Evolutionary conservation across 2,888 invertebrate species (phyloP).

Genomic region (Xiphydria camelus): DNA sequence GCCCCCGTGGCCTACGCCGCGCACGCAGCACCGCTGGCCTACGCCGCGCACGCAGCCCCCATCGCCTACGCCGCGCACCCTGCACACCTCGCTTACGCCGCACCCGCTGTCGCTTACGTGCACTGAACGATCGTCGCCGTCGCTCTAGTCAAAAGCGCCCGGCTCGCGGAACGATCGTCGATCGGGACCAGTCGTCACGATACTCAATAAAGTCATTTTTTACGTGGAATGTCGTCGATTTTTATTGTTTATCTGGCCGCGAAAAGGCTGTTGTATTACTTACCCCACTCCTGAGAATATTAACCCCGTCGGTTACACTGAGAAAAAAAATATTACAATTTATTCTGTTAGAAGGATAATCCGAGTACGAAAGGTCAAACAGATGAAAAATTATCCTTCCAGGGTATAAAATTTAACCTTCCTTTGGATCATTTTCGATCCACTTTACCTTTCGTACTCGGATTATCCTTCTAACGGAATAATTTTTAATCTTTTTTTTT

Average conservation of each 20-base stretch:
- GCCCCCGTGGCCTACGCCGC: conserved; percentile 52
- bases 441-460: too few species aligned
- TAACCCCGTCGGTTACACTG: too few species aligned
- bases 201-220: conserved; percentile 17
- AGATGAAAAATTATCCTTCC: too few species aligned
- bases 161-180: conserved; percentile 3
- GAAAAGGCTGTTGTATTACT: neutral
- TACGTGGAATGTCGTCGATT: conserved; percentile 8
- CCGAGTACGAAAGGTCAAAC: too few species aligned
- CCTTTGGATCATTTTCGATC: too few species aligned
- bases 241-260: neutral
- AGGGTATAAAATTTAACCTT: too few species aligned
- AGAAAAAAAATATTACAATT: too few species aligned
- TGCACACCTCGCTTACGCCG: conserved; percentile 41
- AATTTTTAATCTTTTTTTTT: too few species aligned
- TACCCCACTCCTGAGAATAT: too few species aligned
- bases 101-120: conserved; percentile 43
- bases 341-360: too few species aligned
- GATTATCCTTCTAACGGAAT: too few species aligned
- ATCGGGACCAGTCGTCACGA: conserved; percentile 10
- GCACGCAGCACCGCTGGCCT: conserved; percentile 52
- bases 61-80: conserved; percentile 43
- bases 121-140: conserved; percentile 50
- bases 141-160: conserved; percentile 23
- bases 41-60: conserved; percentile 36